A percentile compares a stretch with the other conserved stretches of the same genome.
Evolutionary conservation across 2,888 invertebrate genomes (phyloP).

Genomic region (Leptothorax acervorum): DNA sequence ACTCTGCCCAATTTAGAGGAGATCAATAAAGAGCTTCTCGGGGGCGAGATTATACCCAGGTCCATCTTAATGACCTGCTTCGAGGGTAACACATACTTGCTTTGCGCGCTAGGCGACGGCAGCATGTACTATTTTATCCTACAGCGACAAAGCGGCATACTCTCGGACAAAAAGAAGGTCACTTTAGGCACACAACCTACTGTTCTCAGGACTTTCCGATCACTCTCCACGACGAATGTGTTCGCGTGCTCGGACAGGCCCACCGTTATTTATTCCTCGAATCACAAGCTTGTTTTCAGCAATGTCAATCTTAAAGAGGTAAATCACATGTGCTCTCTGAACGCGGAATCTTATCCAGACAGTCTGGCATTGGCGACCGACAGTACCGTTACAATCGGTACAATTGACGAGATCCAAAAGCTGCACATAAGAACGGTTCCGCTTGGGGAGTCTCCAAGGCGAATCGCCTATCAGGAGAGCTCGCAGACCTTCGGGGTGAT

Average conservation of each 20-base stretch:
- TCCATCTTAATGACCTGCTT: slow-evolving; percentile 98
- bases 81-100: slow-evolving; percentile 95
- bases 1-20: slow-evolving; percentile 93
- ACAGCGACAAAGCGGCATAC: slow-evolving; percentile 90
- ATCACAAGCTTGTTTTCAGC: slow-evolving; percentile 99
- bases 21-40: slow-evolving; percentile 94
- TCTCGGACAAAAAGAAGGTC: slow-evolving; percentile 97
- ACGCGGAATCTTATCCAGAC: slow-evolving; percentile 98
- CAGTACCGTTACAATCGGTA: slow-evolving; percentile 96
- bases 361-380: slow-evolving; percentile 96
- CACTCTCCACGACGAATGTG: slow-evolving; percentile 96
- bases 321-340: slow-evolving; percentile 98
- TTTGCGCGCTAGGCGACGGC: slow-evolving; percentile 98
- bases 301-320: slow-evolving; percentile 98
- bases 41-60: slow-evolving; percentile 98
- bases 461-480: slow-evolving; percentile 97
- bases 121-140: slow-evolving; percentile 98
- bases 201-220: slow-evolving; percentile 95
- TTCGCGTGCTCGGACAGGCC: slow-evolving; percentile 99
- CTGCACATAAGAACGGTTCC: slow-evolving; percentile 98
- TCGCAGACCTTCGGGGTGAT: slow-evolving; percentile 98
- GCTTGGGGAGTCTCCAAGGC: slow-evolving; percentile 96
- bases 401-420: slow-evolving; percentile 99
- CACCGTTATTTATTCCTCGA: slow-evolving; percentile 99
- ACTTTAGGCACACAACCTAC: slow-evolving; percentile 99